phyloP scores from a whole-genome alignment of 2,888 invertebrate genomes.

The Mesoligia furuncula region DNA sequence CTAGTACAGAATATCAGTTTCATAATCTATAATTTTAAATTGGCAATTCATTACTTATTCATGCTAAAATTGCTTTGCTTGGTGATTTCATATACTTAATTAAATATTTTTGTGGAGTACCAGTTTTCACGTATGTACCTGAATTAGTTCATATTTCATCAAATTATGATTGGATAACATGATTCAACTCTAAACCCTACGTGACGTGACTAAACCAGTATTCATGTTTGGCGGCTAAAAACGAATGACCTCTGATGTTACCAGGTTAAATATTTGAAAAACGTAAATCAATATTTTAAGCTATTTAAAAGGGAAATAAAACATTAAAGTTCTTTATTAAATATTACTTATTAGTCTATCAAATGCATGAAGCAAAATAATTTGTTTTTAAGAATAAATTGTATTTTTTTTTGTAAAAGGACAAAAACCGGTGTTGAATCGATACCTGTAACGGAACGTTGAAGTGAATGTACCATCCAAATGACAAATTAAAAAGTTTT shows the following conservation, averaged over 20 bases:
- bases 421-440: slow-evolving; percentile 72
- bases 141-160: neutral
- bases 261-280: neutral
- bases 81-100: neutral
- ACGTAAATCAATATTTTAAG: neutral
- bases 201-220: slow-evolving; percentile 8
- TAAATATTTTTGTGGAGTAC: neutral
- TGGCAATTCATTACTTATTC: neutral
- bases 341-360: neutral
- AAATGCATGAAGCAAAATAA: neutral
- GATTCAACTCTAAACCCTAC: neutral
- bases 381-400: neutral
- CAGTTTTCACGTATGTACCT: neutral
- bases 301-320: neutral
- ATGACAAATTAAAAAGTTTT: slow-evolving; percentile 91
- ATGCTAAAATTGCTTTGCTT: neutral
- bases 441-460: slow-evolving; percentile 84
- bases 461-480: slow-evolving; percentile 90
- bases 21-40: neutral
- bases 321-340: neutral
- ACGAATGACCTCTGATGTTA: slow-evolving; percentile 28
- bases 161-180: neutral
- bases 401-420: slow-evolving; percentile 7
- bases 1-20: neutral
- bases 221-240: slow-evolving; percentile 40